Conservation (phyloP, 2,888 invertebrate genomes). For the Leucania comma region DNA sequence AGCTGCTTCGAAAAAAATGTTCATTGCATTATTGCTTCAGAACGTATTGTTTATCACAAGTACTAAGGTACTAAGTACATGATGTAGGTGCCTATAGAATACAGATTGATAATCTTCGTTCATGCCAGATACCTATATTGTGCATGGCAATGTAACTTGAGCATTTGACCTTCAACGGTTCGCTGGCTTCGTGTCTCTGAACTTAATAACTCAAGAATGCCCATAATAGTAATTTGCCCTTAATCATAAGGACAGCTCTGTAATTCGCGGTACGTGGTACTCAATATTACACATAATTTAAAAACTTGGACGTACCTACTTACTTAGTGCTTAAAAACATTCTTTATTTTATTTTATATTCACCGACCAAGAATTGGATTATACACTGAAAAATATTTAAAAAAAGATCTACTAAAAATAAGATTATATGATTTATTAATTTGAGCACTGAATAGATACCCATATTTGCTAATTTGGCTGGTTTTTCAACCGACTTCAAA, state of each 20-base stretch:
- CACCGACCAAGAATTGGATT: too few species aligned
- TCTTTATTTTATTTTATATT: too few species aligned
- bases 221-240: conserved; percentile 70
- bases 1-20: background rate
- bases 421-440: too few species aligned
- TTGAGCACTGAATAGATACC: too few species aligned
- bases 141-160: conserved; percentile 74
- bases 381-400: too few species aligned
- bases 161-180: conserved; percentile 78
- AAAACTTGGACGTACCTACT: conserved; percentile 2
- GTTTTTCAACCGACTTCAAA: too few species aligned
- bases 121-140: conserved; percentile 47
- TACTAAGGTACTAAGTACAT: background rate
- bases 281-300: background rate
- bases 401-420: too few species aligned
- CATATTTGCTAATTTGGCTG: too few species aligned
- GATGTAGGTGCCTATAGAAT: conserved; percentile 7
- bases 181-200: conserved; percentile 76
- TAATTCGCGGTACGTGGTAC: conserved; percentile 11
- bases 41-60: conserved; percentile 2
- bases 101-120: conserved; percentile 41
- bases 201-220: conserved; percentile 76
- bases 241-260: conserved; percentile 66
- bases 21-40: background rate
- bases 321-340: background rate